Conservation (phyloP, 2,888 invertebrate genomes). For the Branchinecta sandiegonensis region DNA sequence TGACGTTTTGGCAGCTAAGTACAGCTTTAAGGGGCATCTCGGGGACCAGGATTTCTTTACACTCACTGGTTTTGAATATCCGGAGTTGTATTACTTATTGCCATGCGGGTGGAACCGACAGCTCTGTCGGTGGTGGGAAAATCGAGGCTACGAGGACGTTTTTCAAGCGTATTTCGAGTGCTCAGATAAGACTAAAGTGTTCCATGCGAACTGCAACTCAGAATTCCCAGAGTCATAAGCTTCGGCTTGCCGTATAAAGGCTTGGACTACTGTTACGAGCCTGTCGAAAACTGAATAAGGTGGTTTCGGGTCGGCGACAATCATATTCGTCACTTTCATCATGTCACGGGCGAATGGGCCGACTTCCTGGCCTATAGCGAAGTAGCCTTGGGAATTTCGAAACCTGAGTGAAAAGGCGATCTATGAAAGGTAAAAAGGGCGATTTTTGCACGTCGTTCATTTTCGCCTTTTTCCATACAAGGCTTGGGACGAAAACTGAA, state of each 20-base stretch:
- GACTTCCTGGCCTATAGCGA: too few species aligned
- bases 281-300: too few species aligned
- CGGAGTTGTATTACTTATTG: constrained; percentile 52
- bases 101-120: constrained; percentile 68
- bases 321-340: too few species aligned
- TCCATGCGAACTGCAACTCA: constrained; percentile 63
- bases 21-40: constrained; percentile 46
- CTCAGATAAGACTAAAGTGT: constrained; percentile 46
- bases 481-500: too few species aligned
- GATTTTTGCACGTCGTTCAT: too few species aligned
- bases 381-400: too few species aligned
- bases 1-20: constrained; percentile 33
- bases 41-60: constrained; percentile 73
- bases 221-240: constrained; percentile 39
- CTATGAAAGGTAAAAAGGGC: too few species aligned
- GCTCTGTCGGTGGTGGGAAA: constrained; percentile 64
- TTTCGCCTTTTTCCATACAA: too few species aligned
- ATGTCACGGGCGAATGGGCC: too few species aligned
- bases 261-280: too few species aligned
- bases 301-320: too few species aligned
- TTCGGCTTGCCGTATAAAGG: neutral
- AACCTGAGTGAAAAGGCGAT: too few species aligned
- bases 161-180: constrained; percentile 58
- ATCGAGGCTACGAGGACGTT: constrained; percentile 54
- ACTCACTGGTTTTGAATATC: constrained; percentile 51